Percentiles rank a stretch among this genome's conserved stretches.
phyloP scores from a whole-genome alignment of 2,888 invertebrate species.

The Pristionchus mayeri region DNA sequence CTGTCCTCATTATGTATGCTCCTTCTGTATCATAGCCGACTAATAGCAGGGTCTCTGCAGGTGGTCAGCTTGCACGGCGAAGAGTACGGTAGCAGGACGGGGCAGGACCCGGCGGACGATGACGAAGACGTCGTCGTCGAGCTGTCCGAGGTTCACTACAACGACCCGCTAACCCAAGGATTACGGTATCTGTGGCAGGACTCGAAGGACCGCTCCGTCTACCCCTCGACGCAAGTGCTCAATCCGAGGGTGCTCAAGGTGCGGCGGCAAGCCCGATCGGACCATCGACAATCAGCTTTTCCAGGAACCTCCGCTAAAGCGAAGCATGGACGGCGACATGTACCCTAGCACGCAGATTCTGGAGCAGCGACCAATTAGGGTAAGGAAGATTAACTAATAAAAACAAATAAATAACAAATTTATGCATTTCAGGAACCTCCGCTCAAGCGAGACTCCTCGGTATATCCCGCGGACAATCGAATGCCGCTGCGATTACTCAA shows the following conservation, averaged over 20 bases:
- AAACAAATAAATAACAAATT: background rate
- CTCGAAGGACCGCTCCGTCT: background rate
- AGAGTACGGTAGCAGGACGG: constrained; percentile 38
- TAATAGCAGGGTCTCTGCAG: background rate
- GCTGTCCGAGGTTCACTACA: background rate
- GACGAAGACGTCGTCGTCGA: background rate
- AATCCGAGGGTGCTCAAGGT: constrained; percentile 29
- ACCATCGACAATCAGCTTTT: background rate
- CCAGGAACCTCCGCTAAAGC: constrained; percentile 38
- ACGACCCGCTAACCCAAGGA: background rate
- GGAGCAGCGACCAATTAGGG: constrained; percentile 34
- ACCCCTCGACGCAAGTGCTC: constrained; percentile 5
- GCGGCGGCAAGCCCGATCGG: too few relatives aligned
- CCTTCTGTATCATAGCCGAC: background rate
- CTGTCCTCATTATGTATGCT: too few relatives aligned
- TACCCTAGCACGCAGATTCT: constrained; percentile 13
- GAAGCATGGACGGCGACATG: constrained; percentile 7
- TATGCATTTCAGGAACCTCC: constrained; percentile 30
- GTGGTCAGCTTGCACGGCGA: constrained; percentile 34
- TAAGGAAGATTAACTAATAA: background rate
- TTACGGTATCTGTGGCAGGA: constrained; percentile 15
- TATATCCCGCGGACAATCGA: background rate
- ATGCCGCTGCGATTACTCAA: constrained; percentile 24
- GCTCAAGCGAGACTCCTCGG: background rate
- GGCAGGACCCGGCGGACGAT: background rate